Evolutionary conservation across 1,140 invertebrate genomes (phyloP).

Genomic region (Cylas formicarius): DNA sequence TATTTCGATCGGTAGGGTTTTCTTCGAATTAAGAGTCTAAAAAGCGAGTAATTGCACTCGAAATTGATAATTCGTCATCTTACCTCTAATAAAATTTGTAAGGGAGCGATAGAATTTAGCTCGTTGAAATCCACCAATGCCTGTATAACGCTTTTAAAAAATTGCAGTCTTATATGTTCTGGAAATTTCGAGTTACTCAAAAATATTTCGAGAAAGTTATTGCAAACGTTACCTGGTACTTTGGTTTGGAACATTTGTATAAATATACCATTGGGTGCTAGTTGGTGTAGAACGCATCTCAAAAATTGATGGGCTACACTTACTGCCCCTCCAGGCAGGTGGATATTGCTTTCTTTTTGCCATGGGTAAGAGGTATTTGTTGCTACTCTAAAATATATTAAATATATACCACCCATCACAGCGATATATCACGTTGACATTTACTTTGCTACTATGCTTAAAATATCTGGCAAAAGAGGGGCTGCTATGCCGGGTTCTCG

Average conservation of each 20-base stretch:
- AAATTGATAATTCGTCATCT: too few species aligned
- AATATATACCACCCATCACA: background rate
- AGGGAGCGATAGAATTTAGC: constrained; percentile 86
- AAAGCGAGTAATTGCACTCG: constrained; percentile 25
- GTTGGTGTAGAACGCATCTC: constrained; percentile 90
- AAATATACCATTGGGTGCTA: constrained; percentile 94
- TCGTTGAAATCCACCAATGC: constrained; percentile 96
- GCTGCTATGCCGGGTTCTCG: constrained; percentile 90
- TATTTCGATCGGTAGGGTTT: constrained; percentile 72
- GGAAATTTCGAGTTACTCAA: constrained; percentile 27
- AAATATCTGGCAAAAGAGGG: constrained; percentile 83
- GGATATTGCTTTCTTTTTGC: constrained; percentile 83
- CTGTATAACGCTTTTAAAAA: constrained; percentile 89
- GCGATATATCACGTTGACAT: constrained; percentile 4
- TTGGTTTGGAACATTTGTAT: constrained; percentile 91
- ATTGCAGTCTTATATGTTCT: constrained; percentile 64
- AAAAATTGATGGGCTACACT: constrained; percentile 96
- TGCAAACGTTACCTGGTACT: constrained; percentile 56
- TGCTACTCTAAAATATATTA: constrained; percentile 52
- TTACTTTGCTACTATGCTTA: constrained; percentile 81
- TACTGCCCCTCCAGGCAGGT: constrained; percentile 79
- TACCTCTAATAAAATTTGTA: constrained; percentile 88
- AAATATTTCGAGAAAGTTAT: constrained; percentile 3
- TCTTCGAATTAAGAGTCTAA: constrained; percentile 78
- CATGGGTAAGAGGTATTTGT: constrained; percentile 75